phyloP scores from a whole-genome alignment of 2,888 invertebrate genomes.

The Smittia sp. region DNA sequence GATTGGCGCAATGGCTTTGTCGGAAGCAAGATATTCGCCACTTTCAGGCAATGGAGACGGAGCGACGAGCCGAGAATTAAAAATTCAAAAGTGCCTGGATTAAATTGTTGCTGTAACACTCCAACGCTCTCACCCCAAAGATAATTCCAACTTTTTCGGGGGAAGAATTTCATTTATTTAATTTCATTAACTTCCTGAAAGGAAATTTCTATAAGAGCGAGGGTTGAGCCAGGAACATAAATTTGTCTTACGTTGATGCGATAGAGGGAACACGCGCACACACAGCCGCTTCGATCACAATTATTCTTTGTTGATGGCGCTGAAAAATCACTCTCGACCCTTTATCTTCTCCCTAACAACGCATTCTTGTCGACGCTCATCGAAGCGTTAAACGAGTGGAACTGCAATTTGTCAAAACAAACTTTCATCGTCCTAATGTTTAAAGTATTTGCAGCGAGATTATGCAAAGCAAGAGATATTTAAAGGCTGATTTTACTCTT shows the following conservation, averaged over 20 bases:
- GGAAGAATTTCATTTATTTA: constrained; percentile 30
- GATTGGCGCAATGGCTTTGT: neutral
- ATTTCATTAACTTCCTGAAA: constrained; percentile 29
- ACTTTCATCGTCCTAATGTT: neutral
- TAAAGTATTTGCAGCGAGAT: neutral
- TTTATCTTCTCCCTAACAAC: neutral
- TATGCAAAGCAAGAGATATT: neutral
- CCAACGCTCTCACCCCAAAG: neutral
- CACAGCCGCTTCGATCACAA: neutral
- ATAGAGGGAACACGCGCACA: neutral
- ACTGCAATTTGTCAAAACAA: constrained; percentile 1
- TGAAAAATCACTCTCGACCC: neutral
- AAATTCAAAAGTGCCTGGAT: constrained; percentile 35
- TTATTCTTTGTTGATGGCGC: neutral
- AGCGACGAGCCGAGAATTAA: constrained; percentile 19
- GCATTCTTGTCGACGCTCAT: neutral
- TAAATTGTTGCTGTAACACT: constrained; percentile 23
- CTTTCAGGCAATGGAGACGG: neutral
- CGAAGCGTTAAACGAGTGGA: neutral
- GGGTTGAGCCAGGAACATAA: neutral
- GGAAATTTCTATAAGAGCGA: neutral
- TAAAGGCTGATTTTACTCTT: constrained; percentile 5
- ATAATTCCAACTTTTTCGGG: neutral
- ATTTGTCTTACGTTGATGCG: neutral
- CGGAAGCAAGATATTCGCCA: neutral